A percentile compares a stretch with the other conserved stretches of the same genome.
Evolutionary conservation across 2,113 vertebrate genomes (phyloP).

Genomic region (Caloenas nicobarica): DNA sequence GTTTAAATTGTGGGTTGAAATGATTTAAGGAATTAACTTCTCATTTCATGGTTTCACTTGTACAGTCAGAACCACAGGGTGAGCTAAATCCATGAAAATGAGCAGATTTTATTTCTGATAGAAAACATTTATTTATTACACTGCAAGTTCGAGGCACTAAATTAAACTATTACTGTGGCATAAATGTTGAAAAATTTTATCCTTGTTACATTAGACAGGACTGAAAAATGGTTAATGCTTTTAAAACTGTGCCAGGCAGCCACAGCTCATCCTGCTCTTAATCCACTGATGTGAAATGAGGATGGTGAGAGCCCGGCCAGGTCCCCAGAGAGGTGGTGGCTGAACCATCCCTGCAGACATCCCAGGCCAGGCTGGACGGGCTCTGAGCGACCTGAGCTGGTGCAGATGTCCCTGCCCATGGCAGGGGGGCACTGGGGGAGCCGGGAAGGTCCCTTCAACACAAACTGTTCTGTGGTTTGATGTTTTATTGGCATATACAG

Average conservation of each 20-base stretch:
- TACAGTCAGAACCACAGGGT: neutral
- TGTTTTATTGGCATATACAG: rapidly evolving
- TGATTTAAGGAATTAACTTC: neutral
- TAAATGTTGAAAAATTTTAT: neutral
- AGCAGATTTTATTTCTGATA: neutral
- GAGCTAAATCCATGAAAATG: neutral
- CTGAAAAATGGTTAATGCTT: neutral
- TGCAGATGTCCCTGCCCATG: too few relatives aligned
- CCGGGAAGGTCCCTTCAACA: too few relatives aligned
- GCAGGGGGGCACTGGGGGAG: too few relatives aligned
- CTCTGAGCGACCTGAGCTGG: too few relatives aligned
- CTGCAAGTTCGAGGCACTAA: neutral
- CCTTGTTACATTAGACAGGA: neutral
- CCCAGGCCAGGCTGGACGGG: too few relatives aligned
- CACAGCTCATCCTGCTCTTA: neutral
- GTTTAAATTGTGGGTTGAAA: neutral
- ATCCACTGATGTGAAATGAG: neutral
- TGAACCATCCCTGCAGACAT: too few relatives aligned
- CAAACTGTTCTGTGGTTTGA: too few relatives aligned
- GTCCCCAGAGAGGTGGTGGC: too few relatives aligned
- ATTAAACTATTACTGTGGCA: neutral
- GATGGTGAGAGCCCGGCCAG: too few relatives aligned
- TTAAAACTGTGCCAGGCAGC: neutral
- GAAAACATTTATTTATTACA: neutral
- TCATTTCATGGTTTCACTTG: neutral